Evolutionary conservation across 2,888 invertebrate genomes (phyloP).

Genomic region (Aethes cnicana): DNA sequence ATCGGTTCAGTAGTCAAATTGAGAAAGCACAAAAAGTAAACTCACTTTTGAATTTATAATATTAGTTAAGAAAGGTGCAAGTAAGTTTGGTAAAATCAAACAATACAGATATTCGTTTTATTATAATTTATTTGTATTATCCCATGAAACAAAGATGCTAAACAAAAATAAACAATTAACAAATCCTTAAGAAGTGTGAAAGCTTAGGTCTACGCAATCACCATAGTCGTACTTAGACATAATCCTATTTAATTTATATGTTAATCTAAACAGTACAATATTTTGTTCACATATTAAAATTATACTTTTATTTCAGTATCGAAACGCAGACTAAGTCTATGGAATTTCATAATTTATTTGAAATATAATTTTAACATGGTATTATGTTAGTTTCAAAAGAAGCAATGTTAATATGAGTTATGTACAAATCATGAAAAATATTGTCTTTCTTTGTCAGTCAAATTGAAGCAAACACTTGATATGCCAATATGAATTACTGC

Average conservation of each 20-base stretch:
- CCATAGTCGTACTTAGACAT: neutral
- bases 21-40: too few relatives aligned
- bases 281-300: conserved; percentile 26
- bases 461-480: conserved; percentile 44
- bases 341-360: neutral
- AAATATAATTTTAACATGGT: conserved; percentile 10
- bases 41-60: too few relatives aligned
- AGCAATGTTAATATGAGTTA: conserved; percentile 24
- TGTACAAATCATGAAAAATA: conserved; percentile 44
- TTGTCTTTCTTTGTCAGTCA: conserved; percentile 59
- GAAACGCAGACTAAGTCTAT: conserved; percentile 3
- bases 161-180: conserved; percentile 54
- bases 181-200: conserved; percentile 55
- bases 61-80: too few relatives aligned
- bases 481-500: conserved; percentile 44
- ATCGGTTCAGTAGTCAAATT: too few relatives aligned
- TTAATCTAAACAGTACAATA: conserved; percentile 23
- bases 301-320: conserved; percentile 29
- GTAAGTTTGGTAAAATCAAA: neutral
- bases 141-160: conserved; percentile 51
- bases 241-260: conserved; percentile 8
- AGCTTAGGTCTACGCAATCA: conserved; percentile 37
- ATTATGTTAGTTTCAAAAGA: conserved; percentile 7
- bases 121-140: conserved; percentile 65
- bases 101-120: conserved; percentile 35